A percentile compares a stretch with the other conserved stretches of the same genome.
Conservation (phyloP, 1,140 invertebrate species). For the Coboldia fuscipes region DNA sequence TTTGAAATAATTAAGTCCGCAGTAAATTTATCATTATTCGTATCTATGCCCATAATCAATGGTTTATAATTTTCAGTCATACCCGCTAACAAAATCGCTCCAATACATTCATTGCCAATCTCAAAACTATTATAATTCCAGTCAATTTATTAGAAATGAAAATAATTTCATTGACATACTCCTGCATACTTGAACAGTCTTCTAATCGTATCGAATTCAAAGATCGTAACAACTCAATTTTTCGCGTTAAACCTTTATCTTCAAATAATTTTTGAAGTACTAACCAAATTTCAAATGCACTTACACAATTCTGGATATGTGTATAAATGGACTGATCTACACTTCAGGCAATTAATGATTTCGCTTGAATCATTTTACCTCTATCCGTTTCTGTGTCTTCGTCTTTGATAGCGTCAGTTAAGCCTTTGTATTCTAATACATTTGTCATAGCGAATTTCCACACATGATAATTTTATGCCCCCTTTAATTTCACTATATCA, state of each 20-base stretch:
- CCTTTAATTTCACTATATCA: slow-evolving; percentile 1
- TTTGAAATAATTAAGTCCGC: not conserved
- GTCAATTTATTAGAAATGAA: not conserved
- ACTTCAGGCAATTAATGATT: slow-evolving; percentile 8
- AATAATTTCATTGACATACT: slow-evolving; percentile 14
- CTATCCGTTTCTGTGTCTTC: slow-evolving; percentile 8
- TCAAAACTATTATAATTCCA: slow-evolving; percentile 1
- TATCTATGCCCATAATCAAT: slow-evolving; percentile 12
- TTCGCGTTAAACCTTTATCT: slow-evolving; percentile 13
- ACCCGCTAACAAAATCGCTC: slow-evolving; percentile 13
- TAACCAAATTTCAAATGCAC: slow-evolving; percentile 11
- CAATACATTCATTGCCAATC: slow-evolving; percentile 15
- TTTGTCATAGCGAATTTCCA: slow-evolving; percentile 5
- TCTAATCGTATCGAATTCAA: slow-evolving; percentile 11
- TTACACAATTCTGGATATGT: slow-evolving; percentile 8
- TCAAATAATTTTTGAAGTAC: slow-evolving; percentile 12
- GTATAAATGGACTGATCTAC: slow-evolving; percentile 13
- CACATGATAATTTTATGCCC: slow-evolving; percentile 3
- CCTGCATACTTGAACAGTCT: slow-evolving; percentile 11
- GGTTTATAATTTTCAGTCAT: slow-evolving; percentile 14
- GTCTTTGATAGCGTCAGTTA: slow-evolving; percentile 4
- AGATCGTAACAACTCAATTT: slow-evolving; percentile 13
- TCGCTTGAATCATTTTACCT: slow-evolving; percentile 8
- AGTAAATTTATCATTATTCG: not conserved
- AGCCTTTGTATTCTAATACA: slow-evolving; percentile 5